Conservation (phyloP, 2,888 invertebrate species). For the Drosophila conformis region DNA sequence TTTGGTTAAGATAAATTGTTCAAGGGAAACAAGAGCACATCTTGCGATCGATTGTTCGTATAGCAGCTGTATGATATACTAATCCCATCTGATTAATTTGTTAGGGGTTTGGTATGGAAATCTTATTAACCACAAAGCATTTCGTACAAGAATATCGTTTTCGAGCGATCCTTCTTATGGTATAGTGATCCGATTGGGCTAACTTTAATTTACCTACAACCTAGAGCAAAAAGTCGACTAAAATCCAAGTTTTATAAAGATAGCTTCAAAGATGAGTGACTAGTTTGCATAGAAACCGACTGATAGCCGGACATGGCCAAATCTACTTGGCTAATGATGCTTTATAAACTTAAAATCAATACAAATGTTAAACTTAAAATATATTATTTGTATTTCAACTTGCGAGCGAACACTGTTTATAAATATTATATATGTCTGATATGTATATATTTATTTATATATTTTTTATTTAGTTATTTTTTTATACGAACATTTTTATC, state of each 20-base stretch:
- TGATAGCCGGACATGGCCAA: background rate
- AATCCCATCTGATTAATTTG: background rate
- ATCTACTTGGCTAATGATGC: background rate
- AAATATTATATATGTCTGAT: background rate
- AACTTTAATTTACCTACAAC: background rate
- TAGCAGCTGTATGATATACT: background rate
- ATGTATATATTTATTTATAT: too few relatives aligned
- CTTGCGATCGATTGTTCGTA: background rate
- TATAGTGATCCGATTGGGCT: background rate
- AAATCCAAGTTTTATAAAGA: background rate
- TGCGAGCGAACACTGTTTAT: background rate
- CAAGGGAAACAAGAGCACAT: background rate
- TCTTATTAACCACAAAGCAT: background rate
- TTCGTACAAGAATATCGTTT: background rate
- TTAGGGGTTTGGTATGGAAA: background rate
- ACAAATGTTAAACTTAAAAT: background rate
- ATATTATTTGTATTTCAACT: background rate
- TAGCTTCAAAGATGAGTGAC: background rate
- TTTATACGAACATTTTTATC: background rate
- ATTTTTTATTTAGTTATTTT: background rate
- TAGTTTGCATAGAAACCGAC: background rate
- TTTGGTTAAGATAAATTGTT: background rate
- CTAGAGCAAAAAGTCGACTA: background rate
- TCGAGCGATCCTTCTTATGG: fast-evolving
- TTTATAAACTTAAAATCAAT: too few relatives aligned